These are phyloP conservation scores for Cinclus cinclus DNA, from an alignment of 2,113 vertebrate species.

Conservation along the genomic window DNA sequence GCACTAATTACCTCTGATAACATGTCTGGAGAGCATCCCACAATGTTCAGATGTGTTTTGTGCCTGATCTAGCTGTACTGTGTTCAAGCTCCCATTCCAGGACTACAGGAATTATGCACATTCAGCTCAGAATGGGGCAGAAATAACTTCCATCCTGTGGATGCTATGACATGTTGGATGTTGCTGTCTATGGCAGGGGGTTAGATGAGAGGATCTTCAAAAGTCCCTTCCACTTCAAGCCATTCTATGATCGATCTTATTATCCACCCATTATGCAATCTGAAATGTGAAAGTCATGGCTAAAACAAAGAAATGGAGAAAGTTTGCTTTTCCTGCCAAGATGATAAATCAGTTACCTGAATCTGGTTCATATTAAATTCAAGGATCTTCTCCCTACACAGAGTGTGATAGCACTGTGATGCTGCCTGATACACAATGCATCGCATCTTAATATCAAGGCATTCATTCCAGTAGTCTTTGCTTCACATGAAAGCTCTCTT, in stretches of 20 bases:
- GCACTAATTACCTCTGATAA: background rate
- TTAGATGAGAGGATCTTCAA: background rate
- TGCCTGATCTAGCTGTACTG: background rate
- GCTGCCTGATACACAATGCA: background rate
- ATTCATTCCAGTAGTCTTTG: background rate
- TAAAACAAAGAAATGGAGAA: background rate
- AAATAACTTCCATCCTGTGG: background rate
- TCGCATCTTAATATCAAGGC: background rate
- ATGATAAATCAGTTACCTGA: accelerated
- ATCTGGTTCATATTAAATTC: background rate
- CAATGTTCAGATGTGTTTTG: background rate
- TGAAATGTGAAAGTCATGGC: background rate
- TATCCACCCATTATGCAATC: background rate
- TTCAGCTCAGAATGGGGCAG: background rate
- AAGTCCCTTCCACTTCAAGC: background rate
- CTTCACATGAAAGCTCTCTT: background rate
- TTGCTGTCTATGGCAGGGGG: accelerated
- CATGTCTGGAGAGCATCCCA: background rate
- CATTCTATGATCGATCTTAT: background rate
- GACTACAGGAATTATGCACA: background rate
- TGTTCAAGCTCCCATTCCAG: background rate
- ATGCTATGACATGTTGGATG: background rate
- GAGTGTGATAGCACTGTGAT: background rate
- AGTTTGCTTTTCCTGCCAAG: background rate
- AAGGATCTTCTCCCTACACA: background rate